Percentiles rank a stretch among this genome's conserved stretches.
phyloP scores from a whole-genome alignment of 2,797 vertebrate genomes.

The Otolemur crassicaudatus region DNA sequence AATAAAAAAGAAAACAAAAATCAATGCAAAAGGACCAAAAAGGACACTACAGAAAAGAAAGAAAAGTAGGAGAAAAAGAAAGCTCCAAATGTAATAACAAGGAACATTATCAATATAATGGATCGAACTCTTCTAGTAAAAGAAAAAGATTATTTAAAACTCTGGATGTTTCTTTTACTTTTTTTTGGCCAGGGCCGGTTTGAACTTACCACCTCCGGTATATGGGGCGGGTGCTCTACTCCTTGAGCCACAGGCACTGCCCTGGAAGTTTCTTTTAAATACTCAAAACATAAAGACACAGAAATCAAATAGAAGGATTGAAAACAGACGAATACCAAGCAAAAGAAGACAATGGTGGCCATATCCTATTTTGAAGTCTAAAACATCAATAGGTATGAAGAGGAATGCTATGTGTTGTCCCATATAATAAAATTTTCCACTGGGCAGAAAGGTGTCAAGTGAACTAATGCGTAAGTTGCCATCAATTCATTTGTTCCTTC shows the following conservation, averaged over 20 bases:
- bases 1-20: not conserved
- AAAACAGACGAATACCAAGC: not conserved
- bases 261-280: not conserved
- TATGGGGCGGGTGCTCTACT: too few relatives aligned
- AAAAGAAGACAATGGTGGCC: not conserved
- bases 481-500: not conserved
- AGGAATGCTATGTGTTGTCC: not conserved
- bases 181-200: too few relatives aligned
- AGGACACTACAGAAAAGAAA: not conserved
- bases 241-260: not conserved
- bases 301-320: not conserved
- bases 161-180: not conserved
- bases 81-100: not conserved
- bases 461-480: not conserved
- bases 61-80: not conserved
- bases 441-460: not conserved
- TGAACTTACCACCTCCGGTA: too few relatives aligned
- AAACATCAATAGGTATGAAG: not conserved
- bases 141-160: not conserved
- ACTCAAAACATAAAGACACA: not conserved
- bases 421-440: not conserved
- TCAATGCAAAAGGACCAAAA: not conserved
- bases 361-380: not conserved
- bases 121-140: conserved; percentile 16
- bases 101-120: not conserved